These are phyloP conservation scores for Mnemiopsis leidyi DNA, from an alignment of 37 sponge, comb jelly and placozoan species.

Conservation along the genomic window DNA sequence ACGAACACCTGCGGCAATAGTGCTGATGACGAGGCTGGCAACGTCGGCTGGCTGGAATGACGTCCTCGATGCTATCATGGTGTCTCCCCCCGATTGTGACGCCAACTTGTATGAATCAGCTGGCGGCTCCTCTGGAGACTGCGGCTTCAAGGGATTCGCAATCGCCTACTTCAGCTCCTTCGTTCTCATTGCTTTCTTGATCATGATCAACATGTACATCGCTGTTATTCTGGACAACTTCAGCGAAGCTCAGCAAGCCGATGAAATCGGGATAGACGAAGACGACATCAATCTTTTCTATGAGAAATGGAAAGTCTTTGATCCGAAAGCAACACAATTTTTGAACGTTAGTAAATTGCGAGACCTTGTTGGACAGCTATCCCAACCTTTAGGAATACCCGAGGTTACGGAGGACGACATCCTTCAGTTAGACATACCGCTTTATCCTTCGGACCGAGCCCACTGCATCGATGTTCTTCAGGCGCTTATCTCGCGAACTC, in stretches of 20 bases:
- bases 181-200: slow-evolving; percentile 64
- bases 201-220: slow-evolving; percentile 69
- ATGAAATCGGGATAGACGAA: slow-evolving; percentile 58
- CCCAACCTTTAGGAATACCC: slow-evolving; percentile 1
- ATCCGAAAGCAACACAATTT: slow-evolving; percentile 68
- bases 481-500: slow-evolving; percentile 56
- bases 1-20: not conserved
- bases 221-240: slow-evolving; percentile 68
- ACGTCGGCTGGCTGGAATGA: slow-evolving; percentile 69
- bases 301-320: slow-evolving; percentile 64
- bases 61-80: slow-evolving; percentile 53
- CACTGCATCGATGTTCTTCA: slow-evolving; percentile 65
- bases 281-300: slow-evolving; percentile 68
- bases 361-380: slow-evolving; percentile 11
- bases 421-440: slow-evolving; percentile 38
- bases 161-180: slow-evolving; percentile 61
- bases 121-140: slow-evolving; percentile 22
- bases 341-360: slow-evolving; percentile 47
- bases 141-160: slow-evolving; percentile 54
- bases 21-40: slow-evolving; percentile 57
- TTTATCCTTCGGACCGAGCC: slow-evolving; percentile 47
- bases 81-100: slow-evolving; percentile 64
- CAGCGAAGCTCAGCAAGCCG: slow-evolving; percentile 48
- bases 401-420: slow-evolving; percentile 65
- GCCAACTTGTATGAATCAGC: not conserved